phyloP scores from a whole-genome alignment of 2,113 vertebrate species.

The Coryphaenoides rupestris region DNA sequence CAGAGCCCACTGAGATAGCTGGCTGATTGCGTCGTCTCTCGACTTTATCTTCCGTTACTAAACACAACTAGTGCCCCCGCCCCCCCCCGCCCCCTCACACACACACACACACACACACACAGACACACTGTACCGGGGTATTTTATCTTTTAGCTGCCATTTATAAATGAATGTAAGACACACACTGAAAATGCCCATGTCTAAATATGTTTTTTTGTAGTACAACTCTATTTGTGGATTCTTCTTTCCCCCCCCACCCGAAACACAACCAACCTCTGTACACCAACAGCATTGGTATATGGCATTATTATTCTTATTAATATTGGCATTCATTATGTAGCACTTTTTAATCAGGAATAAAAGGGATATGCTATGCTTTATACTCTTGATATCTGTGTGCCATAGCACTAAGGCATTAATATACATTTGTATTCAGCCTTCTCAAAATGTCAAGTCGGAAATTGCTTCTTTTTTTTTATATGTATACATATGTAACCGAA shows the following conservation, averaged over 20 bases:
- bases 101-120: no score
- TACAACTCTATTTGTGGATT: background rate
- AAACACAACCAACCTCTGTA: background rate
- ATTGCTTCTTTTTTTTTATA: no score
- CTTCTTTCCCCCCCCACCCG: background rate
- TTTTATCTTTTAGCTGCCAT: background rate
- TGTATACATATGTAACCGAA: background rate
- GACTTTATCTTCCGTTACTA: background rate
- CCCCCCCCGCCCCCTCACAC: no score
- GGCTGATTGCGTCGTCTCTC: slow-evolving; percentile 68
- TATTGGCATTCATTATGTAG: background rate
- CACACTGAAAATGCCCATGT: background rate
- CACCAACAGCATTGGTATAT: background rate
- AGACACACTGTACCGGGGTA: background rate
- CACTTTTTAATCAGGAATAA: background rate
- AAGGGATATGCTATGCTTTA: slow-evolving; percentile 7
- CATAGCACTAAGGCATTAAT: slow-evolving; percentile 35
- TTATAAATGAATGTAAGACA: background rate
- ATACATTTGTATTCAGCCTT: no score
- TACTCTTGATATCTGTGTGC: slow-evolving; percentile 35
- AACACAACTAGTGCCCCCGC: background rate
- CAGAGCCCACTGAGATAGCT: slow-evolving; percentile 93
- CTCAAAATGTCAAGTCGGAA: background rate
- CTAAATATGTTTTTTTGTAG: background rate
- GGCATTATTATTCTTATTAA: background rate